Evolutionary conservation across 2,797 vertebrate species (phyloP), one percentile per base, ranked within the genome.

Genomic region (Pseudocheirus occidentalis): DNA sequence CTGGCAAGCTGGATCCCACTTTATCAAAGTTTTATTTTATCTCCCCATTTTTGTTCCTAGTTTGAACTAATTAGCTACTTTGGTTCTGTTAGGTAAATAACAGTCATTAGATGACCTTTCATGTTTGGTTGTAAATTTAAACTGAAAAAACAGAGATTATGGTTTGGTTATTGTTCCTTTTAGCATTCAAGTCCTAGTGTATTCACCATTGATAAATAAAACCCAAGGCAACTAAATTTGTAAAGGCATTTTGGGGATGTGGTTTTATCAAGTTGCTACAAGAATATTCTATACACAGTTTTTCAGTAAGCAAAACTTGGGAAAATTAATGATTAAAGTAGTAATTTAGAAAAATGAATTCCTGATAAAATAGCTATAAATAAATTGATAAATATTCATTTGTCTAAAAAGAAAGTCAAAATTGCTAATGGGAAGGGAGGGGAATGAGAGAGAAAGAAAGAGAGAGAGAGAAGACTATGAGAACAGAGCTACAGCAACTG

Each of bases 201-300:
- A 54, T 90, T 29, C 50, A 14, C 28, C 52, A 54, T 14, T 52
- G 28, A 54, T 55, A 90, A 90, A 50, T 50, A 90, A 93, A 95
- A 90, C 18, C 87, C 93, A 94, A 3, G 93, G 28, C 46, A 92
- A 62, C 81, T 55, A 34, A 96, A 94, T 95, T 93, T 94, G 62
- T 92, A 92, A 91, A 89, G 34, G 73, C 50, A 95, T 53, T 95
- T n/a, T 94, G 95, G 57, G n/a, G 94, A 94, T 96, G 14, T 92
- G 54, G 92, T 14, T 96, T 89, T 56, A 90, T 92, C 24, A 93
- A 18, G 92, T 55, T 95, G 93, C 90, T 66, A 56, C 2, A 66
- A 91, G 10, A 93, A n/a, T 95, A 52, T 91, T 94, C 95, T 29
- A 59, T 66, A 14, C 81, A 66, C 58, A 66, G 27, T 90, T n/a